Percentiles rank a stretch among this genome's conserved stretches.
Conservation (phyloP, 37 sponge, comb jelly and placozoan species). For the Cladorhizidae sp. region DNA sequence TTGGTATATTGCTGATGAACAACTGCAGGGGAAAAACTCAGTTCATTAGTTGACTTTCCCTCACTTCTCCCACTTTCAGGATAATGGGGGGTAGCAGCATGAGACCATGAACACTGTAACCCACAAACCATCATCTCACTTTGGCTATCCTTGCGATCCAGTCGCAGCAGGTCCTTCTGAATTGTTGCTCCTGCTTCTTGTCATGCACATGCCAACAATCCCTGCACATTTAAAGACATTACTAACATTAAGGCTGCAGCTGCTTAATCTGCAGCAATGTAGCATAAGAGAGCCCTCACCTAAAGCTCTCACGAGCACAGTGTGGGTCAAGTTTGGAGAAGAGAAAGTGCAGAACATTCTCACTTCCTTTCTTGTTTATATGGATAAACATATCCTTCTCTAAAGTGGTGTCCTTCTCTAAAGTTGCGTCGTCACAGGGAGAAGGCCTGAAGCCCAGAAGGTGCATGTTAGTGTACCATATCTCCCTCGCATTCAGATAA, state of each 20-base stretch:
- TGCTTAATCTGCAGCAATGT: not conserved
- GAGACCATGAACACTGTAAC: too few species aligned
- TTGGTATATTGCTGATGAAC: too few species aligned
- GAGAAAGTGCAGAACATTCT: constrained; percentile 76
- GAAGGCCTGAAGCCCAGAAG: constrained; percentile 75
- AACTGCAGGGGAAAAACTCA: too few species aligned
- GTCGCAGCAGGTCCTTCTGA: constrained; percentile 64
- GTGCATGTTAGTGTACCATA: constrained; percentile 65
- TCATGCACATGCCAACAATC: constrained; percentile 90
- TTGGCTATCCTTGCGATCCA: constrained; percentile 75
- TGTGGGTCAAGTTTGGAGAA: constrained; percentile 68
- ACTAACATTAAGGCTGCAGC: not conserved
- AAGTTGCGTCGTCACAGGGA: constrained; percentile 46
- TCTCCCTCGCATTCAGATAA: not conserved
- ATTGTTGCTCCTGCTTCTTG: constrained; percentile 86
- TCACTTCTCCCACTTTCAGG: too few species aligned
- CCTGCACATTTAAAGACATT: constrained; percentile 12
- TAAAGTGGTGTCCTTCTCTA: constrained; percentile 45
- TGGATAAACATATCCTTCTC: constrained; percentile 78
- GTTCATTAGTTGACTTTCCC: too few species aligned
- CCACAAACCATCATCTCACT: constrained; percentile 23
- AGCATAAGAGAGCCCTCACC: constrained; percentile 21
- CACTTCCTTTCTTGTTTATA: constrained; percentile 85
- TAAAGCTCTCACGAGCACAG: constrained; percentile 61
- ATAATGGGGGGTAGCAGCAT: too few species aligned